These are phyloP conservation scores for Chionomys nivalis DNA, from an alignment of 2,113 vertebrate genomes.

Conservation along the genomic window DNA sequence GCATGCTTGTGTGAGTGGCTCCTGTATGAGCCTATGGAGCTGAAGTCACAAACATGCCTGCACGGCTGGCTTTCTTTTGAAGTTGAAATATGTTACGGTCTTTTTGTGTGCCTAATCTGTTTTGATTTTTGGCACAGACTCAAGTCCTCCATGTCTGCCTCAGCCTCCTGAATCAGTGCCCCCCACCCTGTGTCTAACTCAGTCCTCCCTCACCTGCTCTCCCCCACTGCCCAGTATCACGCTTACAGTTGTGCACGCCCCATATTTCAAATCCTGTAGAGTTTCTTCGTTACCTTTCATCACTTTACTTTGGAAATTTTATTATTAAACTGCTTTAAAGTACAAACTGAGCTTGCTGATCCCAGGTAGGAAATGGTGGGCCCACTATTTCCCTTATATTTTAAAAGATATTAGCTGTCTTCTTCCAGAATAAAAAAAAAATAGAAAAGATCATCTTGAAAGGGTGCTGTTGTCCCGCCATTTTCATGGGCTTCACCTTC, in stretches of 20 bases:
- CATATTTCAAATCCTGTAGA: not conserved
- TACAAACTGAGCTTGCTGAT: not conserved
- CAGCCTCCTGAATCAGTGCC: not conserved
- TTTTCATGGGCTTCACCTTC: not conserved
- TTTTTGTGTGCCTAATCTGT: not conserved
- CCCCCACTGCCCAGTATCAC: not conserved
- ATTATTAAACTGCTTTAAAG: not conserved
- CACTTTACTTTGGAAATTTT: not conserved
- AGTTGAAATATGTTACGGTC: slow-evolving; percentile 49
- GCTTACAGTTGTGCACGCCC: not conserved
- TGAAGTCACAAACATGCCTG: not conserved
- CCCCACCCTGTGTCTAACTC: too few species aligned
- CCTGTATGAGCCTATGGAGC: not conserved
- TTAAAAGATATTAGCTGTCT: not conserved
- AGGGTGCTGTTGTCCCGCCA: not conserved
- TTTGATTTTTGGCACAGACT: slow-evolving; percentile 43
- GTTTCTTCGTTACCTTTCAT: not conserved
- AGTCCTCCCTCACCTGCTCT: not conserved
- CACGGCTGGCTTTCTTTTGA: slow-evolving; percentile 8
- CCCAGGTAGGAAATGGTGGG: not conserved
- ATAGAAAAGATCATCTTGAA: not conserved
- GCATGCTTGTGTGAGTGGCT: not conserved
- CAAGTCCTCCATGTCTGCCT: not conserved
- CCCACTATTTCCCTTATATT: not conserved
- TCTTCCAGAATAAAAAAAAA: not conserved